Base-by-base conservation (phyloP, 2,888 invertebrate species). In the Dendrolimus houi region DNA sequence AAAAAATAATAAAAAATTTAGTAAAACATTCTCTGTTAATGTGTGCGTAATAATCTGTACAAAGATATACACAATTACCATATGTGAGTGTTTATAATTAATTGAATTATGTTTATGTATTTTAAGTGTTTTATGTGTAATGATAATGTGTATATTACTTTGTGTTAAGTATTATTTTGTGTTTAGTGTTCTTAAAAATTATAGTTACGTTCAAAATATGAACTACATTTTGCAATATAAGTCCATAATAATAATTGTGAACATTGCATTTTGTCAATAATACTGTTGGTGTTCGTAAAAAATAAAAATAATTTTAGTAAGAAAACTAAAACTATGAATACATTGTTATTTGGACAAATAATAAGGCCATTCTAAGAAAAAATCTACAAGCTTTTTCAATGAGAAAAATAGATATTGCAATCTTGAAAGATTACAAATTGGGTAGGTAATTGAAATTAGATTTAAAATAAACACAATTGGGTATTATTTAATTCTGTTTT, bases 1-100 rank as follows among this genome's bases (percentile, higher is more conserved):
- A 90, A 91, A 91, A 91, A 91, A 88, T 90, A 85, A 68, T 79
- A 85, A 77, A 75, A 74, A 75, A 79, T 84, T 87, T 87, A 87
- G 89, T 87, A 81, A 80, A 70, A 79, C 86, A 87, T 87, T 87
- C 86, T 80, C 81, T 85, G 86, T 88, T 87, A 87, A 79, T 74
- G 55, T 62, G 47, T 47, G 47, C 47, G 8, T 47, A 12, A 47
- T 47, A 47, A 29, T 29, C 29, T 47, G 47, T 47, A 47, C 47
- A 47, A 47, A 47, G 9, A 47, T 47, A 47, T 47, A 17, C 17
- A 17, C 29, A 63, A 59, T 67, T 75, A 29, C 6, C 6, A 29
- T 29, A 29, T 29, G 85, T 84, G 83, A 70, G 70, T 67, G 69
- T 74, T 71, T 69, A 75, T 69, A 70, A 61, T 61, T 60, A 65